A percentile compares a stretch with the other conserved stretches of the same genome.
Evolutionary conservation across 2,797 vertebrate genomes (phyloP).

Genomic region (Limosa lapponica): DNA sequence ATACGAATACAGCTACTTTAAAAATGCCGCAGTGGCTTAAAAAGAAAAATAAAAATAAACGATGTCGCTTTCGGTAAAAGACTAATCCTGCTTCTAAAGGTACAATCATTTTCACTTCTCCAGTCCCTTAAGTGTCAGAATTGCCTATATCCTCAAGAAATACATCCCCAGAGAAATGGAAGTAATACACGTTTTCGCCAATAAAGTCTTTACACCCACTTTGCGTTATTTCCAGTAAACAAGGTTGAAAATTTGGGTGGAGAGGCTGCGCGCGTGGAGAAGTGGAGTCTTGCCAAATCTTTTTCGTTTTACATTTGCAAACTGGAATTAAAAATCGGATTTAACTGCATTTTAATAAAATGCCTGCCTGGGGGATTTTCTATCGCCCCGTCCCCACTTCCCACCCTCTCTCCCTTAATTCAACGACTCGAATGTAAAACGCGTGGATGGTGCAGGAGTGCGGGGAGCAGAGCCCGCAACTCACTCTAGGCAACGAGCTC

Average conservation of each 20-base stretch:
- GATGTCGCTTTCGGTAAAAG: neutral
- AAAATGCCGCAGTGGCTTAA: neutral
- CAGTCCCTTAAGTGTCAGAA: neutral
- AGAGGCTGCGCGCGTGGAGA: rapidly evolving
- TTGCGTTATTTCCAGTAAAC: neutral
- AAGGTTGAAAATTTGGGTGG: neutral
- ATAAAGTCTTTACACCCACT: neutral
- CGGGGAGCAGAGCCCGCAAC: neutral
- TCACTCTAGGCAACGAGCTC: neutral
- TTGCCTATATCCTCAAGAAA: neutral
- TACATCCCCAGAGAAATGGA: neutral
- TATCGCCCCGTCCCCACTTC: neutral
- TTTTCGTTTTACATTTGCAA: neutral
- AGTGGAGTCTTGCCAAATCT: neutral
- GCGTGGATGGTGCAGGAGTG: neutral
- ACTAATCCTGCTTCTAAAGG: neutral
- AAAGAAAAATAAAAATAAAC: neutral
- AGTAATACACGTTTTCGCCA: neutral
- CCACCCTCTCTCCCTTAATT: neutral
- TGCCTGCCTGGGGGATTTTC: neutral
- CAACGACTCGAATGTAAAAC: neutral
- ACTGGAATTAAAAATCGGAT: neutral
- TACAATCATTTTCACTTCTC: neutral
- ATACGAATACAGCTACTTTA: neutral
- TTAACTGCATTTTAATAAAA: neutral